A percentile compares a stretch with the other conserved stretches of the same genome.
Conservation (phyloP, 2,113 vertebrate genomes). For the Synodontis membranacea region DNA sequence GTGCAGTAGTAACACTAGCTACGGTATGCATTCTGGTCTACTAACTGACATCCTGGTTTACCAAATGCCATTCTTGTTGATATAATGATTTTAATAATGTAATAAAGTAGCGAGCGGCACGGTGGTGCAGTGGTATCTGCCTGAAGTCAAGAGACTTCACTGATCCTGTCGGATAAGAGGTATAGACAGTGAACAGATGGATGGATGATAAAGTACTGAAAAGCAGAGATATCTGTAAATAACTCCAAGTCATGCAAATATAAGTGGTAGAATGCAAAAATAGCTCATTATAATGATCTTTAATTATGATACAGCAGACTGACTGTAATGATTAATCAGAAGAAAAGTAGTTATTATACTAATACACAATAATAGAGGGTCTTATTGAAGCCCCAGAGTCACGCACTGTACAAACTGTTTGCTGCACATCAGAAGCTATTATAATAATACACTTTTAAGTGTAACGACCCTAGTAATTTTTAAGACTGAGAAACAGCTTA, state of each 20-base stretch:
- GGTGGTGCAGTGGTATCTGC: too few species aligned
- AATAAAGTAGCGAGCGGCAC: too few species aligned
- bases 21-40: background rate
- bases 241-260: background rate
- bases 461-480: conserved; percentile 1
- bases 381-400: background rate
- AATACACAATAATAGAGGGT: background rate
- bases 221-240: conserved; percentile 1
- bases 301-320: background rate
- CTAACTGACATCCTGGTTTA: background rate
- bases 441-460: background rate
- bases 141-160: too few species aligned
- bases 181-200: too few species aligned
- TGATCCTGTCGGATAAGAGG: too few species aligned
- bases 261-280: background rate
- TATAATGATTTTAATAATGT: background rate
- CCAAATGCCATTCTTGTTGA: background rate
- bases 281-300: background rate
- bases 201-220: background rate
- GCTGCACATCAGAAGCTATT: background rate
- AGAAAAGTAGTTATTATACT: background rate
- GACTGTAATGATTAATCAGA: background rate
- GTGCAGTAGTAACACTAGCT: background rate
- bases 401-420: background rate
- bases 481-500: background rate